Conservation (phyloP, 2,113 vertebrate genomes). For the Acinonyx jubatus region DNA sequence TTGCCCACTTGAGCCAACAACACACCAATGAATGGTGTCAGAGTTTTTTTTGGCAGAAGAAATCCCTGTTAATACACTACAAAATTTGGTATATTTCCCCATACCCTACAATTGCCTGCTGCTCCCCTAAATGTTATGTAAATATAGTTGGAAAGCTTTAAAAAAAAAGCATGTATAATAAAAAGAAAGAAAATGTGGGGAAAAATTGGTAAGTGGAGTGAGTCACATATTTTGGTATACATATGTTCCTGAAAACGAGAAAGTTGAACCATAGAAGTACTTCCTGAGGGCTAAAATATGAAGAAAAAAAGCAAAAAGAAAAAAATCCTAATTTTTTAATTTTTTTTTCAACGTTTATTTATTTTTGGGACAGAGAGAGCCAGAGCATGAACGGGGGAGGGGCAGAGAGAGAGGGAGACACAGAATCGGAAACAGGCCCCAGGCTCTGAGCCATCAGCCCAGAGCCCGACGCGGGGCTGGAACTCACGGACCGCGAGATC, state of each 20-base stretch:
- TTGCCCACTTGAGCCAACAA: background rate
- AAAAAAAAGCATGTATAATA: background rate
- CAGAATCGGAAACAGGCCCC: too few species aligned
- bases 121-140: background rate
- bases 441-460: too few species aligned
- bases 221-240: background rate
- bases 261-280: background rate
- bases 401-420: too few species aligned
- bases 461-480: too few species aligned
- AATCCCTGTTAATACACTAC: background rate
- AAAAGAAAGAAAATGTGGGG: background rate
- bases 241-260: background rate
- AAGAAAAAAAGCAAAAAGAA: background rate
- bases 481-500: too few species aligned
- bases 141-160: background rate
- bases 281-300: background rate
- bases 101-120: background rate
- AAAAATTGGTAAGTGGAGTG: background rate
- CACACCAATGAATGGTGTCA: background rate
- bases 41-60: constrained; percentile 31
- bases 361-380: too few species aligned
- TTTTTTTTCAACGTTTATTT: too few species aligned
- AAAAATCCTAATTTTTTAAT: background rate
- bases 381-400: too few species aligned
- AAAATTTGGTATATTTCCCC: background rate